Base-by-base conservation (phyloP, 2,888 invertebrate genomes). In the Drosophila atripex region DNA sequence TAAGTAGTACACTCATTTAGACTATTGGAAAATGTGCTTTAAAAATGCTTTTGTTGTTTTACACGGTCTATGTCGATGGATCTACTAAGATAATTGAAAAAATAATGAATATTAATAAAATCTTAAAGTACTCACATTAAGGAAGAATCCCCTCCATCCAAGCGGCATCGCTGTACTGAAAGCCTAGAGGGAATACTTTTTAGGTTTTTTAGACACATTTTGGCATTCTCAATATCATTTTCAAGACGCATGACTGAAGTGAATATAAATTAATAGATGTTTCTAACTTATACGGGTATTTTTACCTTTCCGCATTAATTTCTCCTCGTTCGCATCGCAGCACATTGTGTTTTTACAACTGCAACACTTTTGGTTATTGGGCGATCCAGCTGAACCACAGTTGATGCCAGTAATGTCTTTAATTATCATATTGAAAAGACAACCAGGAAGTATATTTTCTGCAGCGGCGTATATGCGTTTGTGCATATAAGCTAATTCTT, bases 171-270 rank as follows among this genome's bases (percentile, higher is more conserved):
- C 8, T 56, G 59, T 12, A 85, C 63, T 0, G 80, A 86, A 4
- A 77, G 54, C 53, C 75, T 71, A 2, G 80, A 80, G 12, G 86
- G 76, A 52, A 80, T 72, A 28, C 41, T 83, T 53, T 83, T 88
- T 0, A 89, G 65, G 54, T 74, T 82, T 25, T 88, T 71, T 2
- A 91, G 70, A 65, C 88, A 84, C 41, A 82, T 68, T 41, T 87
- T 88, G 2, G 90, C 90, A 32, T 75, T 85, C 55, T 88, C 80
- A 65, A 91, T 88, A 25, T 91, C 91, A 3, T 73, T 80, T 49
- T 91, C 91, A 18, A 91, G 72, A 12, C 86, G 80, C 58, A 71
- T 75, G 35, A 91, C 91, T 91, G n/a, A n/a, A n/a, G n/a, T n/a
- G n/a, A n/a, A n/a, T n/a, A n/a, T n/a, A n/a, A n/a, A n/a, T n/a